phyloP scores from a whole-genome alignment of 2,113 vertebrate genomes.

The Emberiza fucata region DNA sequence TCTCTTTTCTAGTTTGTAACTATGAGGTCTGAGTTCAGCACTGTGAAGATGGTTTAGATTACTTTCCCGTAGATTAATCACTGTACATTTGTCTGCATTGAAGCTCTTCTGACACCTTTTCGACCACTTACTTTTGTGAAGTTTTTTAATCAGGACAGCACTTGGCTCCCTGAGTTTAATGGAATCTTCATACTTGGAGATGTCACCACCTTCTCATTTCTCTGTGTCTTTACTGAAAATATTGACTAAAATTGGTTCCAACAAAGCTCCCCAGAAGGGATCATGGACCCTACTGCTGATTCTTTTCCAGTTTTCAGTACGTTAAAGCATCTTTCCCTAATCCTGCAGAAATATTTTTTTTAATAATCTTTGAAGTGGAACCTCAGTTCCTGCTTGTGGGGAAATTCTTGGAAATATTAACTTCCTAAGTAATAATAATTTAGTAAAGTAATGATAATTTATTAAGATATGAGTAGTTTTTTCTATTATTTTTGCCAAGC shows the following conservation, averaged over 20 bases:
- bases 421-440: background rate
- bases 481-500: background rate
- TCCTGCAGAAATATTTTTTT: background rate
- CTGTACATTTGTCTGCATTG: background rate
- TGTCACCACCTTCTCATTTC: background rate
- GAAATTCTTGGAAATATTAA: background rate
- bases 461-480: background rate
- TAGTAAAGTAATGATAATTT: background rate
- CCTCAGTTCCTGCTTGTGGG: background rate
- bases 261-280: background rate
- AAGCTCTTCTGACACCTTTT: background rate
- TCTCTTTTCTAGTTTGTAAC: background rate
- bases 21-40: background rate
- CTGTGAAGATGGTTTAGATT: background rate
- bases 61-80: background rate
- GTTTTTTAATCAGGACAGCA: background rate
- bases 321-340: background rate
- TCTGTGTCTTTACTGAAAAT: background rate
- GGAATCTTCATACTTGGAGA: background rate
- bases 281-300: background rate
- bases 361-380: background rate
- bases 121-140: background rate
- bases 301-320: background rate
- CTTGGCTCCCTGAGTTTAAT: background rate
- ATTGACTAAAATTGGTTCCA: background rate